These are phyloP conservation scores for Bibio marci DNA, from an alignment of 2,888 invertebrate genomes.

Conservation along the genomic window DNA sequence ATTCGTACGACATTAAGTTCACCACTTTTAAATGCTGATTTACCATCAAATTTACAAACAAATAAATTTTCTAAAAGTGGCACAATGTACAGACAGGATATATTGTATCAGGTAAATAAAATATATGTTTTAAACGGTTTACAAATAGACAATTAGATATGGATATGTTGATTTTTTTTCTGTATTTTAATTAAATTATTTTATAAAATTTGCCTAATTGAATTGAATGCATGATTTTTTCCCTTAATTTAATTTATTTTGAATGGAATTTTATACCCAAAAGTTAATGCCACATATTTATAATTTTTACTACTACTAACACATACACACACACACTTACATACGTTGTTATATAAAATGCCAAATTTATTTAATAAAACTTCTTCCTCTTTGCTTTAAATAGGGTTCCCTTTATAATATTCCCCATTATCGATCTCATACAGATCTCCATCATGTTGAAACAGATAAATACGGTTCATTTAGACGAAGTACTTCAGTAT, in stretches of 20 bases:
- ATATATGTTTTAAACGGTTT: too few relatives aligned
- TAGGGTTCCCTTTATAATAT: conserved; percentile 37
- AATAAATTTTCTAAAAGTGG: conserved; percentile 39
- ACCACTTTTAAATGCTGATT: conserved; percentile 40
- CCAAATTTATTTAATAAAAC: conserved; percentile 16
- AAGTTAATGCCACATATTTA: too few relatives aligned
- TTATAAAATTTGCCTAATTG: too few relatives aligned
- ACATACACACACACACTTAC: too few relatives aligned
- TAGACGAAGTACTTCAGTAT: conserved; percentile 12
- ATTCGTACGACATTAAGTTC: conserved; percentile 50
- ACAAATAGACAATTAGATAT: too few relatives aligned
- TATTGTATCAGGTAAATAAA: conserved; percentile 67
- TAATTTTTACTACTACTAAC: too few relatives aligned
- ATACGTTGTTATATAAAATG: too few relatives aligned
- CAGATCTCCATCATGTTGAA: conserved; percentile 30
- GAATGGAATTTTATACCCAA: too few relatives aligned
- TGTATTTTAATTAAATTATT: too few relatives aligned
- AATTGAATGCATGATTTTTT: too few relatives aligned
- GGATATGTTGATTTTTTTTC: too few relatives aligned
- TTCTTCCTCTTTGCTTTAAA: neutral
- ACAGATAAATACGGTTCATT: conserved; percentile 28
- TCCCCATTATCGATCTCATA: conserved; percentile 33
- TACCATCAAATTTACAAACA: conserved; percentile 15
- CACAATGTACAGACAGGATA: conserved; percentile 71
- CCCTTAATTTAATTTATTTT: too few relatives aligned